Evolutionary conservation across 2,113 vertebrate genomes (phyloP).

Genomic region (Seriola rivoliana): DNA sequence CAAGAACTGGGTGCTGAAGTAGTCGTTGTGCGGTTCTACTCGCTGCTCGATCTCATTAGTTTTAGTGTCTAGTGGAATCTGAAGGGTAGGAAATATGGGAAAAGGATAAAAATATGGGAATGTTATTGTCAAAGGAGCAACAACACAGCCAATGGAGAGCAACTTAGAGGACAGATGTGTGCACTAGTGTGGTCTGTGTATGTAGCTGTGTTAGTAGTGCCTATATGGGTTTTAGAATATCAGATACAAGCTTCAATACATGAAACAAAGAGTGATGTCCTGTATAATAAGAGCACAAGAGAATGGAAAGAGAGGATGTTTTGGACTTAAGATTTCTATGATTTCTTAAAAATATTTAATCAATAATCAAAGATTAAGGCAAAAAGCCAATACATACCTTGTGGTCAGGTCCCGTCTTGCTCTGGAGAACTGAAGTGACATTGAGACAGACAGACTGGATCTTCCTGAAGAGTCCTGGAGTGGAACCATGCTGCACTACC

Average conservation of each 20-base stretch:
- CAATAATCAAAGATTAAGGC: neutral
- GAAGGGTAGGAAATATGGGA: slow-evolving; percentile 37
- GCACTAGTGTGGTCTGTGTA: no score
- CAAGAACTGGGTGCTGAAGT: slow-evolving; percentile 98
- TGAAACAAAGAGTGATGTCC: neutral
- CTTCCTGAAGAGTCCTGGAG: slow-evolving; percentile 95
- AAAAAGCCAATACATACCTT: slow-evolving; percentile 76
- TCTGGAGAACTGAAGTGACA: slow-evolving; percentile 94
- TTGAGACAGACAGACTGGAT: slow-evolving; percentile 96
- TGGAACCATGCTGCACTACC: slow-evolving; percentile 95
- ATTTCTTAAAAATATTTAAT: neutral
- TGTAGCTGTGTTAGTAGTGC: no score
- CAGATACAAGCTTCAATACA: neutral
- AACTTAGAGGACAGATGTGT: no score
- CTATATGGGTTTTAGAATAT: neutral
- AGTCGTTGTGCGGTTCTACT: slow-evolving; percentile 98
- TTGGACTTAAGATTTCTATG: neutral
- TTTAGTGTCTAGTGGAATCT: slow-evolving; percentile 91
- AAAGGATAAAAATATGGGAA: neutral
- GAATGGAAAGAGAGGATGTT: neutral
- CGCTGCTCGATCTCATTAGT: slow-evolving; percentile 96
- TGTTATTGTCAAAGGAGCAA: neutral
- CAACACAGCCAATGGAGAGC: neutral
- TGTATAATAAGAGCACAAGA: no score
- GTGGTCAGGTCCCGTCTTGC: slow-evolving; percentile 92